phyloP scores from a whole-genome alignment of 92 coral and sea anemone genomes.

The Paragorgia papillata region DNA sequence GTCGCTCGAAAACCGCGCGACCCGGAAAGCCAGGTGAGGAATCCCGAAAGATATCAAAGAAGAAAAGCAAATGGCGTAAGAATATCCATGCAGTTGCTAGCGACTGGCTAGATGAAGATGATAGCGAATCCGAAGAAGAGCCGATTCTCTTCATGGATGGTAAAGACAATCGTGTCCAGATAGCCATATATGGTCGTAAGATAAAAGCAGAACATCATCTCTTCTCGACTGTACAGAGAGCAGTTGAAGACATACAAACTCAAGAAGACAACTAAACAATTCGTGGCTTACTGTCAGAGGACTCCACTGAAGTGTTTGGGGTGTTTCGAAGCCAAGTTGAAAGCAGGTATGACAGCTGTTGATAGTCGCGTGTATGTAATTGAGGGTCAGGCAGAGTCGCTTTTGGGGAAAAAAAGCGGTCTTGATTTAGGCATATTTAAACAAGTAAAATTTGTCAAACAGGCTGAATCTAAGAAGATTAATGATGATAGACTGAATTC shows the following conservation, averaged over 20 bases:
- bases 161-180: conserved; percentile 8
- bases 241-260: conserved; percentile 39
- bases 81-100: conserved; percentile 23
- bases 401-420: conserved; percentile 51
- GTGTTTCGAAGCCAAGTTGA: conserved; percentile 18
- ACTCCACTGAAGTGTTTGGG: conserved; percentile 28
- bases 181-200: conserved; percentile 24
- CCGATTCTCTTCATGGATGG: conserved; percentile 12
- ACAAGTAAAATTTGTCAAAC: conserved; percentile 4
- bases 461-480: not conserved
- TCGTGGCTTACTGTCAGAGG: conserved; percentile 54
- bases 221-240: conserved; percentile 31
- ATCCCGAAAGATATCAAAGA: not conserved
- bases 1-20: too few species aligned
- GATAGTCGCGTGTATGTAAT: conserved; percentile 43
- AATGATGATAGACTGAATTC: conserved; percentile 25
- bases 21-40: too few species aligned
- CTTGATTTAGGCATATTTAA: conserved; percentile 29
- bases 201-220: conserved; percentile 48
- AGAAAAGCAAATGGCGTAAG: conserved; percentile 23
- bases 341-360: conserved; percentile 9
- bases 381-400: conserved; percentile 53
- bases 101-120: not conserved
- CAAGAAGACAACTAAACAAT: conserved; percentile 32
- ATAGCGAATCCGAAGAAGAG: conserved; percentile 22